Percentiles rank a stretch among this genome's conserved stretches.
These are phyloP conservation scores for Epicampocera succincta DNA, from an alignment of 2,888 invertebrate species.

Conservation along the genomic window DNA sequence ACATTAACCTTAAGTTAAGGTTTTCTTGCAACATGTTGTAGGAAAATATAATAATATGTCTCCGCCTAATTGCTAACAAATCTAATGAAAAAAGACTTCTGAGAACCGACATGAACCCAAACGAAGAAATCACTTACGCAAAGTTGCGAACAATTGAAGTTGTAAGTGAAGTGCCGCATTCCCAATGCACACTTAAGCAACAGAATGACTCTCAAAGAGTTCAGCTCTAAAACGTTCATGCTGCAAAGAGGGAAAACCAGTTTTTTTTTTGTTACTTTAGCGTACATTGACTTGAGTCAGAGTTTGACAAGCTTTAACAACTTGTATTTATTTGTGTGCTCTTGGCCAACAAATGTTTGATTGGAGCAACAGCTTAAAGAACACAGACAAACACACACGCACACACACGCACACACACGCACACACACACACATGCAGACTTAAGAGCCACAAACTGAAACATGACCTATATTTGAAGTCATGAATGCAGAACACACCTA, in stretches of 20 bases:
- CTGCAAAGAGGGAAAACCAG: conserved; percentile 30
- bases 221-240: not conserved
- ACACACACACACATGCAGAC: no score
- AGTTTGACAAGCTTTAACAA: conserved; percentile 9
- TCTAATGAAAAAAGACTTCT: not conserved
- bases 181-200: not conserved
- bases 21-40: not conserved
- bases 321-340: conserved; percentile 9
- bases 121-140: no score
- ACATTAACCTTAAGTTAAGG: conserved; percentile 6
- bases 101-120: not conserved
- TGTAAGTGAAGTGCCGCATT: no score
- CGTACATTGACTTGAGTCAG: not conserved
- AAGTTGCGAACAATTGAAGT: no score
- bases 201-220: not conserved
- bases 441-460: not conserved
- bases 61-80: not conserved
- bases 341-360: conserved; percentile 36
- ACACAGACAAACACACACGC: not conserved
- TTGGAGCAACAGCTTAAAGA: conserved; percentile 13
- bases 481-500: conserved; percentile 30
- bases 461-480: conserved; percentile 49
- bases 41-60: not conserved
- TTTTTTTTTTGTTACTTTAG: no score
- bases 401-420: no score